Base-by-base conservation (phyloP, 2,113 vertebrate genomes). In the Piaya cayana region DNA sequence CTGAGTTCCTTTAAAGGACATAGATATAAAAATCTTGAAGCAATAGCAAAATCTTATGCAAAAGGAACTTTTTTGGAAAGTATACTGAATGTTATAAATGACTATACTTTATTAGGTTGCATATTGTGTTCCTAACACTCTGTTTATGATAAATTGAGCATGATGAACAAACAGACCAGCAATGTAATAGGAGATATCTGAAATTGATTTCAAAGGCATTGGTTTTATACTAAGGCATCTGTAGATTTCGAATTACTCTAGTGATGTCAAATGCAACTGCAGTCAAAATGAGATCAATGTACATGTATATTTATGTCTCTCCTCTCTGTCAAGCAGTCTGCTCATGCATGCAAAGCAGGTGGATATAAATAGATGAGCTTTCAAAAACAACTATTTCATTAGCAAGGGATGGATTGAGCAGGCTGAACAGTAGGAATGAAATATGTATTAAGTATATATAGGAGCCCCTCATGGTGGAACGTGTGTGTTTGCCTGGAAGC, bases 361-460 rank as follows among this genome's bases (percentile, higher is more conserved):
- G 53, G 43, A 55, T 96, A 94, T 93, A 96, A 96, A 95, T 77
- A 97, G 86, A 91, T 47, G 42, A 86, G 63, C 75, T 94, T 88
- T 91, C 86, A 88, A 86, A 95, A 95, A 90, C 87, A 93, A 88
- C 90, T 43, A 67, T 95, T 95, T 96, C 70, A 85, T 93, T 97
- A 92, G 47, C 70, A 80, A 88, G 37, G 59, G 87, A 62, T 79
- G 52, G 79, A 81, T 94, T 82, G 88, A 92, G 39, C 75, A 93
- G 64, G 34, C 34, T 83, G 87, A 96, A 90, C 1, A 81, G 63
- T 56, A 81, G 22, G 75, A 90, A 95, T 92, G 2, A 93, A 96
- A 94, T 90, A 94, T 95, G 92, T 90, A 95, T 92, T 85, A 80
- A 63, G 47, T 70, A 70, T 81, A 62, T 82, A 74, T 52, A 86